Percentiles rank a stretch among this genome's conserved stretches.
These are phyloP conservation scores for Euplexia lucipara DNA, from an alignment of 2,888 invertebrate genomes.

Conservation along the genomic window DNA sequence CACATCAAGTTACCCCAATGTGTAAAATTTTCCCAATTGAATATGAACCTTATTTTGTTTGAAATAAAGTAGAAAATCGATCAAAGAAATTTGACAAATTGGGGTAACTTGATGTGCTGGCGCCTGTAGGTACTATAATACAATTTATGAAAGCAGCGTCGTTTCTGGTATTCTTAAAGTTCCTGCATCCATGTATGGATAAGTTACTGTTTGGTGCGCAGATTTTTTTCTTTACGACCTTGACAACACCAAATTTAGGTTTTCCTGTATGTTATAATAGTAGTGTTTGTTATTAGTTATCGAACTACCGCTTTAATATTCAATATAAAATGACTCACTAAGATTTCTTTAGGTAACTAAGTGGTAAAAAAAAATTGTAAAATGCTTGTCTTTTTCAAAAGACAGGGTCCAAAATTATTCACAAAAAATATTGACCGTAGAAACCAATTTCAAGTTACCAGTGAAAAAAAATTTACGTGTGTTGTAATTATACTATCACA, in stretches of 20 bases:
- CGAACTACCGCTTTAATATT: too few species aligned
- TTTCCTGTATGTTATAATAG: not conserved
- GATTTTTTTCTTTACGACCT: not conserved
- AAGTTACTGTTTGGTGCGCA: not conserved
- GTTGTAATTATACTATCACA: slow-evolving; percentile 18
- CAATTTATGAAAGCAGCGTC: not conserved
- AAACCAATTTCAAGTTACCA: not conserved
- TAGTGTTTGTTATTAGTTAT: not conserved
- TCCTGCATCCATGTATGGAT: not conserved
- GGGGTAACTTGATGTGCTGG: too few species aligned
- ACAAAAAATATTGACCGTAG: not conserved
- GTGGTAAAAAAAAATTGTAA: not conserved
- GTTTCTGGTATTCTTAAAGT: not conserved
- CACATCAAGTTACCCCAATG: too few species aligned
- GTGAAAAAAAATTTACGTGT: slow-evolving; percentile 8
- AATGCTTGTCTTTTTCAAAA: not conserved
- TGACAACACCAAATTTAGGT: not conserved
- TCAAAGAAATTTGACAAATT: too few species aligned
- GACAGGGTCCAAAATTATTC: not conserved
- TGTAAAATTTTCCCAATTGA: too few species aligned
- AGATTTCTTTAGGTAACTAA: not conserved
- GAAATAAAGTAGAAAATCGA: too few species aligned
- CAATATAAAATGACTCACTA: too few species aligned
- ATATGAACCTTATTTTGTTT: too few species aligned
- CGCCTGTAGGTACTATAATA: too few species aligned